Evolutionary conservation across 2,888 invertebrate genomes (phyloP).

Genomic region (Tolmerus cingulatus): DNA sequence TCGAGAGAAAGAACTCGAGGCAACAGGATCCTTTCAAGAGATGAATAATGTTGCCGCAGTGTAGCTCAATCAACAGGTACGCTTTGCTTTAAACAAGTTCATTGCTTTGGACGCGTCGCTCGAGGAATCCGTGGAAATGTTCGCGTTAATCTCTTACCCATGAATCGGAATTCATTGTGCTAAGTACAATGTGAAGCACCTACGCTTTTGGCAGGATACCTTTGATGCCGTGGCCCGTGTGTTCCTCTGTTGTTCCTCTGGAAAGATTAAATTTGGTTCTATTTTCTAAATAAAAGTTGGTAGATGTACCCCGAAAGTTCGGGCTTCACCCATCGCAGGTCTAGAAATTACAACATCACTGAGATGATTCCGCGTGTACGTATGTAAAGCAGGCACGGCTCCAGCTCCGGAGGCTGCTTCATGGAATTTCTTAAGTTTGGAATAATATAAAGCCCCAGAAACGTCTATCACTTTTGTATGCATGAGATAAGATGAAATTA

Average conservation of each 20-base stretch:
- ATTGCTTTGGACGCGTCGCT: neutral
- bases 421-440: slow-evolving; percentile 26
- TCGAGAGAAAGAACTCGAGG: neutral
- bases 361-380: neutral
- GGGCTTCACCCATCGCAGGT: neutral
- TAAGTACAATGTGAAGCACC: neutral
- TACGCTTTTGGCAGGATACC: neutral
- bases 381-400: slow-evolving; percentile 29
- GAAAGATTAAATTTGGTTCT: neutral
- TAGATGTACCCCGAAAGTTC: neutral
- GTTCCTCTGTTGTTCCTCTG: neutral
- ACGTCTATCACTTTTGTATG: slow-evolving; percentile 46
- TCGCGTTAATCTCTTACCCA: neutral
- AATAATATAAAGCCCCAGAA: slow-evolving; percentile 37
- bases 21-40: neutral
- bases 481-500: slow-evolving; percentile 47
- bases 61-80: neutral
- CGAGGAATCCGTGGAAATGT: neutral
- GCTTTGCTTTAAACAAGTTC: neutral
- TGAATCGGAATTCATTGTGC: neutral
- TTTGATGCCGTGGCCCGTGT: neutral
- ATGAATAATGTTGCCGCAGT: neutral
- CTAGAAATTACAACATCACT: neutral
- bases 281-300: neutral
- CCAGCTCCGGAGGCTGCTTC: neutral